Evolutionary conservation across 2,113 vertebrate species (phyloP).

Genomic region (Cyanistes caeruleus): DNA sequence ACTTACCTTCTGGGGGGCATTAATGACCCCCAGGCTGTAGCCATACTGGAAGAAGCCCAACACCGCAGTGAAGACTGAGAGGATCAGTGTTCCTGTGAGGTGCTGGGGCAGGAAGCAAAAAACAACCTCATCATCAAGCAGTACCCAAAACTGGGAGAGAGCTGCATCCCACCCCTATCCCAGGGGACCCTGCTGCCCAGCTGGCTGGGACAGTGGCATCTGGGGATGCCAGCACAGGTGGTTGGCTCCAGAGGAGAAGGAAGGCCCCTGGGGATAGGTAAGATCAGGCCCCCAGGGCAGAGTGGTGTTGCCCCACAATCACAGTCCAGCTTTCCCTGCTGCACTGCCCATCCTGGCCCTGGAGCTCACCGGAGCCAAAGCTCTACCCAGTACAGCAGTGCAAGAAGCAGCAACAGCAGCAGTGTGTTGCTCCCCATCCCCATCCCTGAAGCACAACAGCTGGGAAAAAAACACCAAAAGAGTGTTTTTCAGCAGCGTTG

Average conservation of each 20-base stretch:
- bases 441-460: background rate
- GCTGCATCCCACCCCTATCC: background rate
- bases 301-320: background rate
- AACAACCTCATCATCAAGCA: background rate
- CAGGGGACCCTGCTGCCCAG: background rate
- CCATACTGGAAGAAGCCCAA: conserved; percentile 93
- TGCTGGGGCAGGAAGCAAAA: conserved; percentile 70
- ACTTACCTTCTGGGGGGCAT: conserved; percentile 91
- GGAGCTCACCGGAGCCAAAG: accelerated
- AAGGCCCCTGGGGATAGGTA: background rate
- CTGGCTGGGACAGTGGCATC: accelerated
- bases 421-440: background rate
- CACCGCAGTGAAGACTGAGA: conserved; percentile 86
- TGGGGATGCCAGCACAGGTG: background rate
- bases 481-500: background rate
- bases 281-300: background rate
- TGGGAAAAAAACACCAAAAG: background rate
- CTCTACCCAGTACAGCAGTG: background rate
- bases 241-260: background rate
- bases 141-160: background rate
- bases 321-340: background rate
- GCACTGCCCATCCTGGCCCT: accelerated
- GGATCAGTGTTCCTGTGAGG: conserved; percentile 81
- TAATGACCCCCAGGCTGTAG: conserved; percentile 94
- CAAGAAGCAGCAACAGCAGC: background rate